A percentile compares a stretch with the other conserved stretches of the same genome.
These are phyloP conservation scores for Asteroscopus sphinx DNA, from an alignment of 2,888 invertebrate genomes.

Conservation along the genomic window DNA sequence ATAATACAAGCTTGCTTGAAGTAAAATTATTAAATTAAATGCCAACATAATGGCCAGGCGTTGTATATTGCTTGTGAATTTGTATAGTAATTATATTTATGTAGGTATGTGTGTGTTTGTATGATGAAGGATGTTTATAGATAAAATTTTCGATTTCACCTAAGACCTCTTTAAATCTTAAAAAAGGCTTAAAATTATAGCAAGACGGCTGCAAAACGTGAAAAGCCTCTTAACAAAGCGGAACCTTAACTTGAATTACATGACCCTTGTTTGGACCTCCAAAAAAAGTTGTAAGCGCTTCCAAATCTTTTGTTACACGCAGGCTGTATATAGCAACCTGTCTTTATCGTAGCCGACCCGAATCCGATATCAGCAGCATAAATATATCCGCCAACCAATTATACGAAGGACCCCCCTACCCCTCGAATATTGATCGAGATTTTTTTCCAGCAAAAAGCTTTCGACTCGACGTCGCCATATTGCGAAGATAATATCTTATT, in stretches of 20 bases:
- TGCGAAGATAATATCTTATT: conserved; percentile 78
- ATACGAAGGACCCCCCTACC: conserved; percentile 72
- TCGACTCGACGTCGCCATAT: conserved; percentile 75
- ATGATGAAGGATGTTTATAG: too few species aligned
- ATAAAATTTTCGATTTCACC: too few species aligned
- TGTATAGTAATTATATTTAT: too few species aligned
- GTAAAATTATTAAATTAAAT: too few species aligned
- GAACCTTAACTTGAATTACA: conserved; percentile 11
- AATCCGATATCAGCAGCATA: conserved; percentile 74
- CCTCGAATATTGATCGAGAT: conserved; percentile 84
- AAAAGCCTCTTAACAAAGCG: too few species aligned
- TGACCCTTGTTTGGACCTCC: conserved; percentile 15
- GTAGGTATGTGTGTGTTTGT: too few species aligned
- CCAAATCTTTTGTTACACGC: conserved; percentile 61
- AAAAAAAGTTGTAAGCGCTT: conserved; percentile 52
- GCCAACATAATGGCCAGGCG: too few species aligned
- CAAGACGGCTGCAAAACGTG: too few species aligned
- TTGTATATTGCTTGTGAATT: too few species aligned
- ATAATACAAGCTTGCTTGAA: too few species aligned
- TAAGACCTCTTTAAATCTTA: too few species aligned
- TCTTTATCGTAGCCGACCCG: conserved; percentile 53
- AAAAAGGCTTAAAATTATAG: too few species aligned
- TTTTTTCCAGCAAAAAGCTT: conserved; percentile 78
- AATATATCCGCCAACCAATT: conserved; percentile 81
- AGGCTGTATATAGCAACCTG: conserved; percentile 65